These are phyloP conservation scores for Caerostris extrusa DNA, from an alignment of 1,140 invertebrate genomes.

Conservation along the genomic window DNA sequence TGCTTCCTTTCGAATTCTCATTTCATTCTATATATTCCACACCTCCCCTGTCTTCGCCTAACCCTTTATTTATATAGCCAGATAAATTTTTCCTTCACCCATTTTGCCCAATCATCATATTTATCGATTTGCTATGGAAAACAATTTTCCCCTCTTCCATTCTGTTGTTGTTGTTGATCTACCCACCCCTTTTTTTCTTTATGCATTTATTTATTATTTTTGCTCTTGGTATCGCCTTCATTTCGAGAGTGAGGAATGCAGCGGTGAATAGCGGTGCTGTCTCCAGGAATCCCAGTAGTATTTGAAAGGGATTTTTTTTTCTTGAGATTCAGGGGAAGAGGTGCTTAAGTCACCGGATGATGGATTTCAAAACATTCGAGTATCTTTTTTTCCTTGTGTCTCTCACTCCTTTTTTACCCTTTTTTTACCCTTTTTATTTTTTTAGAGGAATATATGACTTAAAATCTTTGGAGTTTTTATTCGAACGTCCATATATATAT, in stretches of 20 bases:
- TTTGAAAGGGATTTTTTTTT: background rate
- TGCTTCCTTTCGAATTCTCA: constrained; percentile 67
- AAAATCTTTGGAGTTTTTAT: no score
- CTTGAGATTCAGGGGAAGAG: background rate
- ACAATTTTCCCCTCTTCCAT: constrained; percentile 61
- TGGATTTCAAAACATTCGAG: constrained; percentile 23
- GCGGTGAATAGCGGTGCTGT: constrained; percentile 43
- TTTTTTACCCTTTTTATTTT: no score
- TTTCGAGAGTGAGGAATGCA: constrained; percentile 11
- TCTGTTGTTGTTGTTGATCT: constrained; percentile 74
- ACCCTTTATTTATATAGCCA: constrained; percentile 77
- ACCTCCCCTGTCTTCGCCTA: background rate
- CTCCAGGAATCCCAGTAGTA: constrained; percentile 23
- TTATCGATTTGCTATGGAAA: constrained; percentile 77
- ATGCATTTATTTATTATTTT: constrained; percentile 67
- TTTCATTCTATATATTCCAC: constrained; percentile 63
- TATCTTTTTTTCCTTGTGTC: background rate
- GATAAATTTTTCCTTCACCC: constrained; percentile 69
- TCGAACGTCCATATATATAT: no score
- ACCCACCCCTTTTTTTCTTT: constrained; percentile 29
- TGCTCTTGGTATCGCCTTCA: constrained; percentile 20
- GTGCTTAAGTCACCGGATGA: constrained; percentile 13
- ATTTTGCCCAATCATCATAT: constrained; percentile 77
- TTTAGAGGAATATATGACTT: no score
- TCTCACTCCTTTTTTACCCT: no score